A percentile compares a stretch with the other conserved stretches of the same genome.
phyloP scores from a whole-genome alignment of 2,797 vertebrate genomes.

The Labeo calbasu region DNA sequence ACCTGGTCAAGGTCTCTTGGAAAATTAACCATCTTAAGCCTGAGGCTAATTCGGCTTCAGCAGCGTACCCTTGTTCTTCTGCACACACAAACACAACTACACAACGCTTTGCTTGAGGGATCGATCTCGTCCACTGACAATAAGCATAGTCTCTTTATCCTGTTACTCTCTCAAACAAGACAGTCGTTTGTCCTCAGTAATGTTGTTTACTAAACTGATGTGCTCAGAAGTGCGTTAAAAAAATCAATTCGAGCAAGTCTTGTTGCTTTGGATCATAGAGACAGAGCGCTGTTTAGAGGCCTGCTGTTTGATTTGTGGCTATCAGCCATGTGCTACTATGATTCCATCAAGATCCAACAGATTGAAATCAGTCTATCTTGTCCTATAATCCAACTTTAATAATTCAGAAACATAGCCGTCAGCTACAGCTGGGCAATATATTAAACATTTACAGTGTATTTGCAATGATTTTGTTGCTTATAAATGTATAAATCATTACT shows the following conservation, averaged over 20 bases:
- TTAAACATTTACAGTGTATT: neutral
- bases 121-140: neutral
- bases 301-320: neutral
- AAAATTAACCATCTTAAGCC: slow-evolving; percentile 23
- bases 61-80: neutral
- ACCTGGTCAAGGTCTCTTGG: neutral
- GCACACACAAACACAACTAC: slow-evolving; percentile 16
- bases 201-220: slow-evolving; percentile 27
- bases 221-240: neutral
- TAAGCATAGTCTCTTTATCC: slow-evolving; percentile 2
- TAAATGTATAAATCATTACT: neutral
- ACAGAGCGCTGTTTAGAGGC: neutral
- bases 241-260: neutral
- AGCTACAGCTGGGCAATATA: neutral
- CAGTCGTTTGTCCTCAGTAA: slow-evolving; percentile 16
- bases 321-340: neutral
- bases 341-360: neutral
- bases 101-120: neutral
- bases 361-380: neutral
- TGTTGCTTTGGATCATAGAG: neutral
- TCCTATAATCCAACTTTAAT: slow-evolving; percentile 1
- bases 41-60: slow-evolving; percentile 28
- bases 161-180: slow-evolving; percentile 4
- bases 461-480: neutral
- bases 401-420: neutral